These are phyloP conservation scores for Neolamprologus brichardi DNA, from an alignment of 2,113 vertebrate species.

Conservation along the genomic window DNA sequence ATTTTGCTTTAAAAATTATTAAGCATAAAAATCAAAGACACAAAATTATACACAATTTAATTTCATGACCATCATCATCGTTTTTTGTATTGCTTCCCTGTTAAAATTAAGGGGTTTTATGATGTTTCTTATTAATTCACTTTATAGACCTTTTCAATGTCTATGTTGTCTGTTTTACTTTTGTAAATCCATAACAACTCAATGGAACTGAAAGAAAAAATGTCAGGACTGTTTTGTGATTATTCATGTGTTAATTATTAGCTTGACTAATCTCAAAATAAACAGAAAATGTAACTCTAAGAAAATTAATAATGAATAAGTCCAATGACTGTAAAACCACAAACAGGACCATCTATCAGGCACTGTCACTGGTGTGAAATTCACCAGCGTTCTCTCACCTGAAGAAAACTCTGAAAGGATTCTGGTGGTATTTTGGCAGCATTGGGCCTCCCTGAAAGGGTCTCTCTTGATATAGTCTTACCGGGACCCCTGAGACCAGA, in stretches of 20 bases:
- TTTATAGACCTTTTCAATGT: neutral
- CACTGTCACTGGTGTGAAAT: neutral
- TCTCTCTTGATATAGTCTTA: constrained; percentile 54
- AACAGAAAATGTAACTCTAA: neutral
- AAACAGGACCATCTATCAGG: neutral
- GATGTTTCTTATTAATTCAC: neutral
- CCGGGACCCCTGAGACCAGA: neutral
- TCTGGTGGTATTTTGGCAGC: constrained; percentile 54
- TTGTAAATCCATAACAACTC: neutral
- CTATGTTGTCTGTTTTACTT: neutral
- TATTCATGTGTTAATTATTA: neutral
- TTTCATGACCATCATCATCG: neutral
- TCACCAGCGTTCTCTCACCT: constrained; percentile 63
- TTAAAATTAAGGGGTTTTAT: neutral
- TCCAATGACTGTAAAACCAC: neutral
- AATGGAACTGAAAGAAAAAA: neutral
- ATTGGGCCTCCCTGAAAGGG: constrained; percentile 15
- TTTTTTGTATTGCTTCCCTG: neutral
- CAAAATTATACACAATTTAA: neutral
- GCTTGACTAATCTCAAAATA: neutral
- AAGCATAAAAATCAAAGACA: neutral
- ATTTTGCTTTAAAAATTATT: neutral
- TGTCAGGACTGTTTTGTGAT: neutral
- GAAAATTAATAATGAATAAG: neutral
- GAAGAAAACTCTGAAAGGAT: constrained; percentile 23